phyloP scores from a whole-genome alignment of 2,113 vertebrate genomes.

The Pelmatolapia mariae region DNA sequence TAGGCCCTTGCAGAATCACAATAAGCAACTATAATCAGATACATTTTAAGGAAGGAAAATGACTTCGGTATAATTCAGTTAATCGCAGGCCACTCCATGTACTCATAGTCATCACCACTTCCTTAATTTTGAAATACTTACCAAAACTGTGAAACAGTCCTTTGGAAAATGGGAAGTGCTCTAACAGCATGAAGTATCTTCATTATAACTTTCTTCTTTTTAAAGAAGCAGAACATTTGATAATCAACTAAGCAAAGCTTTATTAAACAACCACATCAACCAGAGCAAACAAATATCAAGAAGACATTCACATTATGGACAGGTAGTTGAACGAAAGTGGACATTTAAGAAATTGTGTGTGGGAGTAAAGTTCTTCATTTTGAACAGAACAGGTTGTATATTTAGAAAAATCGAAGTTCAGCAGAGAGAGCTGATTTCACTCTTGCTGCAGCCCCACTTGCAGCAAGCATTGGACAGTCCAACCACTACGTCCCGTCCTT shows the following conservation, averaged over 20 bases:
- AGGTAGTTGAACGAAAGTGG: neutral
- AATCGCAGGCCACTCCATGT: neutral
- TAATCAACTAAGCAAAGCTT: conserved; percentile 29
- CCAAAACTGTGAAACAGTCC: neutral
- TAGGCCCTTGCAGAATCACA: neutral
- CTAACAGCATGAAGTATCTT: neutral
- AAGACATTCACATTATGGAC: neutral
- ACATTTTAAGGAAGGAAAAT: neutral
- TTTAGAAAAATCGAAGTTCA: conserved; percentile 29
- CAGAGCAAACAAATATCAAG: neutral
- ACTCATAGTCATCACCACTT: neutral
- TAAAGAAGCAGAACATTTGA: neutral
- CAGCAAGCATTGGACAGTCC: conserved; percentile 81
- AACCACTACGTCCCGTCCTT: conserved; percentile 68
- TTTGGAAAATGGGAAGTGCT: conserved; percentile 24
- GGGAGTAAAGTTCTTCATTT: neutral
- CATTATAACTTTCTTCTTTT: neutral
- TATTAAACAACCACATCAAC: conserved; percentile 27
- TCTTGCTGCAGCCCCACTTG: conserved; percentile 82
- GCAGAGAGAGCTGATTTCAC: conserved; percentile 82
- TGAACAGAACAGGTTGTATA: neutral
- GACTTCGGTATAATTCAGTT: neutral
- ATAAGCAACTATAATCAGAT: neutral
- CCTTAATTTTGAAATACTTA: conserved; percentile 24
- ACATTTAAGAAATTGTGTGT: neutral